phyloP scores from a whole-genome alignment of 2,113 vertebrate species.

The Psittacara wagleri region DNA sequence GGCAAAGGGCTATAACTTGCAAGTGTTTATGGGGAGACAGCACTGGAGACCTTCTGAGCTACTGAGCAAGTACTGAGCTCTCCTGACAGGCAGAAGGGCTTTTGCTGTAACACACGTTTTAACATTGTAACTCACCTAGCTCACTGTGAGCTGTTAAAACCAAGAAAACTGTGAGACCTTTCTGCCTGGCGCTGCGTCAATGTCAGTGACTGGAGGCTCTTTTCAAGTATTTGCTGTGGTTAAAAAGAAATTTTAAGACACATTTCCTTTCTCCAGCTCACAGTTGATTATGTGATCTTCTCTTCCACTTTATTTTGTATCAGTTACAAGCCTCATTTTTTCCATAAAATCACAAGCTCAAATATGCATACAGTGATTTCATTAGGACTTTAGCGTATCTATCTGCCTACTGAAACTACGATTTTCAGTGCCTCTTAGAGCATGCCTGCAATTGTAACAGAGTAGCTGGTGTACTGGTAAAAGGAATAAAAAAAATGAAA shows the following conservation, averaged over 20 bases:
- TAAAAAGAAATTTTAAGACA: not conserved
- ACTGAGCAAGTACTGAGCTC: not conserved
- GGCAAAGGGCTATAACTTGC: not conserved
- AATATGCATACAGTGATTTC: not conserved
- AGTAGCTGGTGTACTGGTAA: not conserved
- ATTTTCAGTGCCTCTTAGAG: not conserved
- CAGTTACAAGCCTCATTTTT: not conserved
- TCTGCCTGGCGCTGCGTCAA: not conserved
- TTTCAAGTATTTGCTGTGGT: not conserved
- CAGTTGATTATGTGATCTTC: not conserved
- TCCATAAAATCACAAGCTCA: not conserved
- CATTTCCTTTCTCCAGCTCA: not conserved
- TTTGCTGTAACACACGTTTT: not conserved
- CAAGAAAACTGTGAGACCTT: not conserved
- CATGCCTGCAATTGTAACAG: not conserved
- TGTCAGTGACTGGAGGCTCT: not conserved
- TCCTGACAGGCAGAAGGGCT: not conserved
- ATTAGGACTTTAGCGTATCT: not conserved
- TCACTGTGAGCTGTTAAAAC: not conserved
- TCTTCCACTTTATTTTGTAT: not conserved
- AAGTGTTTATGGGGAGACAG: not conserved
- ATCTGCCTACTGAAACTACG: not conserved
- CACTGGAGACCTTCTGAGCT: not conserved
- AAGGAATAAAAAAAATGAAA: not conserved
- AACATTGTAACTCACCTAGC: not conserved